Evolutionary conservation across 2,113 vertebrate species (phyloP).

Genomic region (Psittacara wagleri): DNA sequence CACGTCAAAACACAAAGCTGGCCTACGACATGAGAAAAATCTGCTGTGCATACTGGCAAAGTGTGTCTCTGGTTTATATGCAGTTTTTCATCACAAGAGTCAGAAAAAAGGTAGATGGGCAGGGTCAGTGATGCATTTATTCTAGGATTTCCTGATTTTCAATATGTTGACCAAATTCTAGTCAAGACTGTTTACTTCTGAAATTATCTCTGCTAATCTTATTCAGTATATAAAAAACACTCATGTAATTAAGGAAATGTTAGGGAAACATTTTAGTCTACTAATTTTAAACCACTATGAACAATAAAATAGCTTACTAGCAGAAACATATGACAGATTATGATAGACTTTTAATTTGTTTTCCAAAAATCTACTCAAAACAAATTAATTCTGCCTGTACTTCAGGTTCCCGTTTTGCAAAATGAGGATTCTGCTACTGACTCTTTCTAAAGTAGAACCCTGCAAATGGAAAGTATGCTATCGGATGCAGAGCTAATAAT

Average conservation of each 20-base stretch:
- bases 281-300: not conserved
- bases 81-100: not conserved
- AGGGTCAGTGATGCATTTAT: not conserved
- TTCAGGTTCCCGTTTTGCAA: not conserved
- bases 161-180: not conserved
- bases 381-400: not conserved
- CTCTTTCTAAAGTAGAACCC: not conserved
- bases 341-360: not conserved
- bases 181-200: not conserved
- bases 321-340: not conserved
- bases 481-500: not conserved
- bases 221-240: not conserved
- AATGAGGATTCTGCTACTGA: not conserved
- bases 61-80: not conserved
- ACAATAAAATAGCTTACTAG: not conserved
- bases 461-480: not conserved
- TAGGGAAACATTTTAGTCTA: not conserved
- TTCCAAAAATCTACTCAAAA: slow-evolving; percentile 3
- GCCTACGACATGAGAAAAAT: not conserved
- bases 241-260: not conserved
- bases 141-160: not conserved
- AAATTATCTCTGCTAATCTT: not conserved
- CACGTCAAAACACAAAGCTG: not conserved
- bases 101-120: not conserved
- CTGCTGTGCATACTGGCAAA: not conserved